phyloP scores from a whole-genome alignment of 2,888 invertebrate genomes.

The Heliconius aoede region DNA sequence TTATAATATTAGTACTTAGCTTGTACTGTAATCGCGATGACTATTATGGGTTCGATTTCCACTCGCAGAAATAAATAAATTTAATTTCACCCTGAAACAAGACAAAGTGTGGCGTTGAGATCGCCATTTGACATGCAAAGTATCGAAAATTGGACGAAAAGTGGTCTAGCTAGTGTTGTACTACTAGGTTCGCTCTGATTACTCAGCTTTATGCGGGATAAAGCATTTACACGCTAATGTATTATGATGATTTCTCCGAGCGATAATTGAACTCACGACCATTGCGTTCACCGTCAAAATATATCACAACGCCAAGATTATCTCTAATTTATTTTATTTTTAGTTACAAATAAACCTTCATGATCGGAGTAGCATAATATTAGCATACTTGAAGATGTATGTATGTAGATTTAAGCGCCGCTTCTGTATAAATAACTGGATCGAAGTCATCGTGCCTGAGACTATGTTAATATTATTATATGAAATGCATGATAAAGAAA shows the following conservation, averaged over 20 bases:
- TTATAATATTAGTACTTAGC: no score
- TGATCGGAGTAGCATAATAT: constrained; percentile 10
- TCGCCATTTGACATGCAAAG: no score
- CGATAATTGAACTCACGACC: background rate
- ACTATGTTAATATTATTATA: constrained; percentile 22
- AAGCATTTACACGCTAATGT: no score
- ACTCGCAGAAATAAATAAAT: no score
- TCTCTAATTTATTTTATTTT: background rate
- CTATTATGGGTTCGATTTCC: no score
- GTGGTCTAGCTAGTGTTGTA: no score
- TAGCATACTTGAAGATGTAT: constrained; percentile 39
- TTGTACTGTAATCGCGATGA: no score
- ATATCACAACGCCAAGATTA: background rate
- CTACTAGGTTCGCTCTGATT: no score
- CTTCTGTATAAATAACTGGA: constrained; percentile 33
- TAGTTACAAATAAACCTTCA: constrained; percentile 8
- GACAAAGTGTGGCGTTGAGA: no score
- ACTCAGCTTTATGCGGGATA: no score
- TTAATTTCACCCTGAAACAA: no score
- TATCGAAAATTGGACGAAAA: no score
- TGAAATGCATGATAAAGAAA: constrained; percentile 12
- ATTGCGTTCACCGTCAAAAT: background rate
- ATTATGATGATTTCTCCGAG: background rate
- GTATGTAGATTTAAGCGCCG: constrained; percentile 28
- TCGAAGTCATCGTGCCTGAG: constrained; percentile 25